phyloP scores from a whole-genome alignment of 2,797 vertebrate genomes.

The Crocidura indochinensis region DNA sequence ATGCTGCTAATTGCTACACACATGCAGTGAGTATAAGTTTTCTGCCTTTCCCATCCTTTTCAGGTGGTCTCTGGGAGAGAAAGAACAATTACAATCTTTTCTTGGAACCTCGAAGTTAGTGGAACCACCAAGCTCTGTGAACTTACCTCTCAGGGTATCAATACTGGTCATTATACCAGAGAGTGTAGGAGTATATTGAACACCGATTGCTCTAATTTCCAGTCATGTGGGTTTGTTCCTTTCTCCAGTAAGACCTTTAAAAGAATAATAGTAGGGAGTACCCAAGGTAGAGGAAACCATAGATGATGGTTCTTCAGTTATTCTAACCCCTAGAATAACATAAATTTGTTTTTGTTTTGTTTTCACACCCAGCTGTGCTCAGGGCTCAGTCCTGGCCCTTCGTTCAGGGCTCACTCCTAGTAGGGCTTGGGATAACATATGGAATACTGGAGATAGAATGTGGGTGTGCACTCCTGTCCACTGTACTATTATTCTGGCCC shows the following conservation, averaged over 20 bases:
- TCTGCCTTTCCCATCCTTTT: not conserved
- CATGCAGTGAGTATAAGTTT: slow-evolving; percentile 94
- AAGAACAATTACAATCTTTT: not conserved
- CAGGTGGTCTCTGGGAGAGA: not conserved
- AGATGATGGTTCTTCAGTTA: too few species aligned
- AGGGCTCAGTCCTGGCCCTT: too few species aligned
- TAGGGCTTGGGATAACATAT: not conserved
- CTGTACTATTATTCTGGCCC: too few species aligned
- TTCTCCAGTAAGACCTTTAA: not conserved
- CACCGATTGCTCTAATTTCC: not conserved
- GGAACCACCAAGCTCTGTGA: slow-evolving; percentile 10
- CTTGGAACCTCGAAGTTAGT: not conserved
- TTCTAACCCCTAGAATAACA: too few species aligned
- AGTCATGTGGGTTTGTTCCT: not conserved
- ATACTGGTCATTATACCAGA: not conserved
- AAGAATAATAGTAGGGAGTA: not conserved
- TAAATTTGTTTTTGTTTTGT: too few species aligned
- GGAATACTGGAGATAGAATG: too few species aligned
- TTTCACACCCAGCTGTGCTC: too few species aligned
- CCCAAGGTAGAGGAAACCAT: not conserved
- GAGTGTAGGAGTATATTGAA: not conserved
- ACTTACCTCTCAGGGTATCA: not conserved
- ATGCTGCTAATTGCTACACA: slow-evolving; percentile 99
- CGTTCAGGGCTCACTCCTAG: too few species aligned
- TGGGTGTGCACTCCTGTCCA: too few species aligned